These are phyloP conservation scores for Oscheius sp. DNA, from an alignment of 1,140 invertebrate genomes.

Conservation along the genomic window DNA sequence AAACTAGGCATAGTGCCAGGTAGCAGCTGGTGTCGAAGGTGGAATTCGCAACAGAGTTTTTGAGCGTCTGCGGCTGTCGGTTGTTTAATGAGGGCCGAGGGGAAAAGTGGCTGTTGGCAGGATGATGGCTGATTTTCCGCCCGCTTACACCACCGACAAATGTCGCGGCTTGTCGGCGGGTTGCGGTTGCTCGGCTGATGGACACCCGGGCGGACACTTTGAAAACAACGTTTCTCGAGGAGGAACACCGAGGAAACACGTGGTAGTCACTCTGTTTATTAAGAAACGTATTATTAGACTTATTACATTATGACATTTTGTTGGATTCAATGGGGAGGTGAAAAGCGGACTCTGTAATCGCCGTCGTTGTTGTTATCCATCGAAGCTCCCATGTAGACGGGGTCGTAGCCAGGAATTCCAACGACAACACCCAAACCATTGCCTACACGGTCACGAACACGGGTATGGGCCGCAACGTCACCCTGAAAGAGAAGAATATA, in stretches of 20 bases:
- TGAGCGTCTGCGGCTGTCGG: constrained; percentile 4
- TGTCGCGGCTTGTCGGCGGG: constrained; percentile 5
- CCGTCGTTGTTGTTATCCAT: constrained; percentile 22
- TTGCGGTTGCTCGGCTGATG: constrained; percentile 5
- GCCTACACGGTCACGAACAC: constrained; percentile 22
- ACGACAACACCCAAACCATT: constrained; percentile 29
- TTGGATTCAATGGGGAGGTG: constrained; percentile 12
- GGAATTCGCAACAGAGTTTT: too few relatives aligned
- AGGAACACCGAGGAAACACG: too few relatives aligned
- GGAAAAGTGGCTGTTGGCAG: constrained; percentile 12
- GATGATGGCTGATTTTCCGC: background rate
- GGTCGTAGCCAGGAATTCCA: constrained; percentile 31
- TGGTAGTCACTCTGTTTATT: too few relatives aligned
- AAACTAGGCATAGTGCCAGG: too few relatives aligned
- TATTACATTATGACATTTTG: too few relatives aligned
- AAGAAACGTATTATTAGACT: too few relatives aligned
- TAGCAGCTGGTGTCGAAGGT: too few relatives aligned
- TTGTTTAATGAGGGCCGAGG: constrained; percentile 3
- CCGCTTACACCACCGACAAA: constrained; percentile 3
- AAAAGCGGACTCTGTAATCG: constrained; percentile 12
- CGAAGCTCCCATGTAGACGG: constrained; percentile 26
- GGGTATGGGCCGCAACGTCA: constrained; percentile 12
- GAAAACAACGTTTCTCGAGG: too few relatives aligned
- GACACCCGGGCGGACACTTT: too few relatives aligned
- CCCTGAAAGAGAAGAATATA: constrained; percentile 2